Evolutionary conservation across 2,113 vertebrate genomes (phyloP), one percentile per base, ranked within the genome.

Genomic region (Salvator merianae): DNA sequence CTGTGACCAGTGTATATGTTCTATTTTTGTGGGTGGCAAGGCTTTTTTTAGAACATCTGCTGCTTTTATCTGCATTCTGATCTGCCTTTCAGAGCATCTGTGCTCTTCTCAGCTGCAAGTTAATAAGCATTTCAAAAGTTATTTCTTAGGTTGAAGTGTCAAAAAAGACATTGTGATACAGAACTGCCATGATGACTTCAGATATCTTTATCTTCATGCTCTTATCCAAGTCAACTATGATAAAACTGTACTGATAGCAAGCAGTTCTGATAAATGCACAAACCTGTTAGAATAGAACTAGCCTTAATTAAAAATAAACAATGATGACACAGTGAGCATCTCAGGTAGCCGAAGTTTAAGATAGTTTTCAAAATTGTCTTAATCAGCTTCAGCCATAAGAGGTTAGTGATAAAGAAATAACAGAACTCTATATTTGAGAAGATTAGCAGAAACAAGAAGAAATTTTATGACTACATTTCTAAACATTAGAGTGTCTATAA

Each of bases 341-440:
- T 70, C 34, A 38, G 55, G 4, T 59, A 63, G 5, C 55, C 86
- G 81, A 88, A 70, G 68, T 85, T 86, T 47, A 88, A 43, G 14
- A 76, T 71, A 12, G 89, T 16, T 59, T 66, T 85, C 73, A 82
- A 30, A 83, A 77, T 20, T 59, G 55, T 4, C 4, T 59, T 20
- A 59, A 20, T 59, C 14, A 59, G 18, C 18, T 59, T 59, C 20
- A 16, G 55, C 1, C 16, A 59, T 59, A 59, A 59, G 55, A 20
- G 55, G 2, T 20, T 20, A 59, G 5, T 20, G 18, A 16, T 59
- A 59, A 59, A 59, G n/a, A 59, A 16, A 20, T 59, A 20, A 20
- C 20, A 20, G 20, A 59, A 20, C 55, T 59, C 55, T 59, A 47
- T 47, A 47, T 47, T 47, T n/a, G 8, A 53, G 8, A 53, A 59